phyloP scores from a whole-genome alignment of 2,888 invertebrate genomes.

The Lepidonotus clava region DNA sequence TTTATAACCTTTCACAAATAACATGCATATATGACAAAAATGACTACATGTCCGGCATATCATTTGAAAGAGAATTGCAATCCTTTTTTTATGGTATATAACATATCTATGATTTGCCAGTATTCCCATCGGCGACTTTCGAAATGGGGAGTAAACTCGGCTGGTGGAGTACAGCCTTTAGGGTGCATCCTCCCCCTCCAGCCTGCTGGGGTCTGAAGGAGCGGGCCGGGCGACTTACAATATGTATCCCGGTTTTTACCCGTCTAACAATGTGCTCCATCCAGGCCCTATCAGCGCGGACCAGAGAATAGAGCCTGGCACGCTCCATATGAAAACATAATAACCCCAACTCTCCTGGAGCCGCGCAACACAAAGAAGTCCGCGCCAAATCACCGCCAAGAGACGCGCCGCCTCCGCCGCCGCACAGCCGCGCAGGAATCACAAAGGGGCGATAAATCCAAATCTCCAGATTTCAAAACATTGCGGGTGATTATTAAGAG shows the following conservation, averaged over 20 bases:
- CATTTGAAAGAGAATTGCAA: too few species aligned
- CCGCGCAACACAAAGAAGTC: background rate
- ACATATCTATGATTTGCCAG: too few species aligned
- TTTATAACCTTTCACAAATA: too few species aligned
- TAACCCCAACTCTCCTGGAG: slow-evolving; percentile 33
- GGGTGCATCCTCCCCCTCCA: too few species aligned
- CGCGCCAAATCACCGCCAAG: slow-evolving; percentile 36
- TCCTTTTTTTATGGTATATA: too few species aligned
- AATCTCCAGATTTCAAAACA: slow-evolving; percentile 48
- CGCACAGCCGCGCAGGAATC: background rate
- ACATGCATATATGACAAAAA: too few species aligned
- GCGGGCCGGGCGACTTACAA: too few species aligned
- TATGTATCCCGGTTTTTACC: background rate
- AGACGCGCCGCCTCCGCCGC: background rate
- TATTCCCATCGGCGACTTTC: too few species aligned
- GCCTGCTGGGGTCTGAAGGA: too few species aligned
- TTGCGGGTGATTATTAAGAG: slow-evolving; percentile 40
- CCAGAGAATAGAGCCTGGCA: slow-evolving; percentile 45
- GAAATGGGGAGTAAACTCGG: too few species aligned
- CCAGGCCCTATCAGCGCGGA: background rate
- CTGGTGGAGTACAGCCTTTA: too few species aligned
- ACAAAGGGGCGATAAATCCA: slow-evolving; percentile 39
- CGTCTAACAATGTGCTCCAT: background rate
- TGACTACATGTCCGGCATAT: too few species aligned
- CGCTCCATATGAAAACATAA: slow-evolving; percentile 52